phyloP scores from a whole-genome alignment of 2,797 vertebrate species.

The Periparus ater region DNA sequence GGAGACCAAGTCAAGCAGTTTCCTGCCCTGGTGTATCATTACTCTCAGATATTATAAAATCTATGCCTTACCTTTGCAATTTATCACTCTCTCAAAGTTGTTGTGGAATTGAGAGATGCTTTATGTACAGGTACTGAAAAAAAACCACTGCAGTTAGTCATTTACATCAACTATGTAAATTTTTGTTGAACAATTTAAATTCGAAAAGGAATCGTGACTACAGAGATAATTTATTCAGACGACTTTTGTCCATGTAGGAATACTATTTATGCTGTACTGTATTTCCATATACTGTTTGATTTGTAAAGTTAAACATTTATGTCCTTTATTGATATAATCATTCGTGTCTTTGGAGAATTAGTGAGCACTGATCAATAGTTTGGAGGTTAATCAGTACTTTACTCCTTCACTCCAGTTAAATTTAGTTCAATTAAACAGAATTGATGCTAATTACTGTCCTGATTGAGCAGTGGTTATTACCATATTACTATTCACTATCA shows the following conservation, averaged over 20 bases:
- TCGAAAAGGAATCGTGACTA: background rate
- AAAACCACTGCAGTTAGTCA: background rate
- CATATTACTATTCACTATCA: slow-evolving; percentile 37
- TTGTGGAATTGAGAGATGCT: background rate
- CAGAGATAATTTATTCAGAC: background rate
- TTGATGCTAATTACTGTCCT: slow-evolving; percentile 60
- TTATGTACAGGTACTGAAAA: background rate
- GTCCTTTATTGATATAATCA: slow-evolving; percentile 47
- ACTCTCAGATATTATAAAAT: background rate
- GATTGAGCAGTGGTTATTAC: slow-evolving; percentile 57
- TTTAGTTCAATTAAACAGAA: slow-evolving; percentile 55
- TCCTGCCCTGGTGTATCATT: background rate
- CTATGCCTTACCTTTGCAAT: background rate
- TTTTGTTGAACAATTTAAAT: slow-evolving; percentile 8
- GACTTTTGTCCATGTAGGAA: background rate
- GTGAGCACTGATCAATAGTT: slow-evolving; percentile 49
- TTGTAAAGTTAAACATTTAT: slow-evolving; percentile 33
- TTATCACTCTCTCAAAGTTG: background rate
- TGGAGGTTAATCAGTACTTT: slow-evolving; percentile 61
- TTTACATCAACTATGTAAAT: background rate
- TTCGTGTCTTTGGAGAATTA: slow-evolving; percentile 34
- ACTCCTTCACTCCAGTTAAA: slow-evolving; percentile 42
- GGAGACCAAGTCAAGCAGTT: background rate
- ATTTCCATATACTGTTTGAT: slow-evolving; percentile 9
- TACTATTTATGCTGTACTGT: background rate